phyloP scores from a whole-genome alignment of 2,113 vertebrate genomes.

The Dendrocopos noguchii region DNA sequence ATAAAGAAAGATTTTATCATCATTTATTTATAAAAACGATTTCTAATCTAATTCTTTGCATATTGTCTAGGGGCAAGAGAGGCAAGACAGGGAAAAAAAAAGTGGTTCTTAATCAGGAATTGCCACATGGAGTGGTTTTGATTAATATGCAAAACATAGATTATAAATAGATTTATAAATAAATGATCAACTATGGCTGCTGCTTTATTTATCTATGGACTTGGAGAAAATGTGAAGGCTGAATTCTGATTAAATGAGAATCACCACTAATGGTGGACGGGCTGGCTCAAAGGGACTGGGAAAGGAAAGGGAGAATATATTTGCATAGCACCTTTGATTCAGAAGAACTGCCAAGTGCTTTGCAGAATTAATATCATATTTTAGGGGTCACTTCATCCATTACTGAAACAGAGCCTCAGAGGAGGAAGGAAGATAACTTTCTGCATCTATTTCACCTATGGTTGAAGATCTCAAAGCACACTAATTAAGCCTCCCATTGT shows the following conservation, averaged over 20 bases:
- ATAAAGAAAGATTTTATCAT: conserved; percentile 71
- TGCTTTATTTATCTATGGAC: conserved; percentile 74
- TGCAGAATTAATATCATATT: conserved; percentile 63
- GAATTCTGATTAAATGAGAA: conserved; percentile 74
- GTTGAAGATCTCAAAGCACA: conserved; percentile 32
- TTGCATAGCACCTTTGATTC: conserved; percentile 65
- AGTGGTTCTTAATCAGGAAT: conserved; percentile 57
- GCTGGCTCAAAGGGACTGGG: conserved; percentile 32
- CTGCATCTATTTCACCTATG: conserved; percentile 36
- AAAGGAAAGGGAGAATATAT: conserved; percentile 39
- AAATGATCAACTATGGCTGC: conserved; percentile 67
- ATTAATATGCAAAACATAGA: conserved; percentile 75
- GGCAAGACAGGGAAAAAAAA: conserved; percentile 2
- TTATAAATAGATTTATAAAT: conserved; percentile 76
- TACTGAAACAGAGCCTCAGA: conserved; percentile 22
- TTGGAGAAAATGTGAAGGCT: conserved; percentile 63
- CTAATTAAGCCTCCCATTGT: conserved; percentile 39
- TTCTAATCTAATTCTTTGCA: conserved; percentile 73
- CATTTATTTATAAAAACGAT: conserved; percentile 76
- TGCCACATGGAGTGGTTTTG: conserved; percentile 56
- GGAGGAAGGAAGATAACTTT: conserved; percentile 15
- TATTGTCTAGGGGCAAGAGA: conserved; percentile 59
- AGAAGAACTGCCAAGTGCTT: conserved; percentile 32
- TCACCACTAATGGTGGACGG: conserved; percentile 41
- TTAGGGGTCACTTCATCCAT: conserved; percentile 55